phyloP scores from a whole-genome alignment of 2,888 invertebrate genomes.

The Ditula angustiorana region DNA sequence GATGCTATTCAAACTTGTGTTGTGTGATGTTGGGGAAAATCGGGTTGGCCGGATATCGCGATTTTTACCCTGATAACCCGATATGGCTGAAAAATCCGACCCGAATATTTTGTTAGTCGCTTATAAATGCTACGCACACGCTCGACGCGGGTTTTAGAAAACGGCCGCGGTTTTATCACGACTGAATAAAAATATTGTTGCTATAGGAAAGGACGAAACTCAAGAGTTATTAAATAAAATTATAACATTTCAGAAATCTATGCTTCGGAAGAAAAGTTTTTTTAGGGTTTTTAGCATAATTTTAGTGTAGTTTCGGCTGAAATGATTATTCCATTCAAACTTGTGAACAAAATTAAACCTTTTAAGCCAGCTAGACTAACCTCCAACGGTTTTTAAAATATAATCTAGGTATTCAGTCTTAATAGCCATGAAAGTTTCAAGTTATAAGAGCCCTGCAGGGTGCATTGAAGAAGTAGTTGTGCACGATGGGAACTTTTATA shows the following conservation, averaged over 20 bases:
- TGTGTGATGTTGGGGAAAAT: constrained; percentile 44
- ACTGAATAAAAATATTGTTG: not conserved
- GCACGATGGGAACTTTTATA: constrained; percentile 78
- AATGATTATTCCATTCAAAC: too few species aligned
- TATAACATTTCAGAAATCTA: too few species aligned
- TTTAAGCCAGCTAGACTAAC: not conserved
- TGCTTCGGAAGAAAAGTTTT: too few species aligned
- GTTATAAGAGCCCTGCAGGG: constrained; percentile 53
- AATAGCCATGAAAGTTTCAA: constrained; percentile 51
- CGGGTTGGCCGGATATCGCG: constrained; percentile 35
- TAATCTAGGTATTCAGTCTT: constrained; percentile 21
- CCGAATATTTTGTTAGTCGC: constrained; percentile 20
- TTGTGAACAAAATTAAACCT: not conserved
- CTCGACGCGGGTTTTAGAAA: not conserved
- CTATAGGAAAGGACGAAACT: not conserved
- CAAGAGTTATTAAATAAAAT: constrained; percentile 5
- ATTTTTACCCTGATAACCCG: constrained; percentile 37
- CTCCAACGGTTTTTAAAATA: not conserved
- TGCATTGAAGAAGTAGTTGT: constrained; percentile 56
- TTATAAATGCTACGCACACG: constrained; percentile 29
- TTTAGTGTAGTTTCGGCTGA: too few species aligned
- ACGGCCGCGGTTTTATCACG: not conserved
- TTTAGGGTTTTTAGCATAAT: too few species aligned
- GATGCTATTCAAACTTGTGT: constrained; percentile 56
- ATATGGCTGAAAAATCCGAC: constrained; percentile 29